Conservation (phyloP, 2,888 invertebrate genomes). For the Agrypnus murinus region DNA sequence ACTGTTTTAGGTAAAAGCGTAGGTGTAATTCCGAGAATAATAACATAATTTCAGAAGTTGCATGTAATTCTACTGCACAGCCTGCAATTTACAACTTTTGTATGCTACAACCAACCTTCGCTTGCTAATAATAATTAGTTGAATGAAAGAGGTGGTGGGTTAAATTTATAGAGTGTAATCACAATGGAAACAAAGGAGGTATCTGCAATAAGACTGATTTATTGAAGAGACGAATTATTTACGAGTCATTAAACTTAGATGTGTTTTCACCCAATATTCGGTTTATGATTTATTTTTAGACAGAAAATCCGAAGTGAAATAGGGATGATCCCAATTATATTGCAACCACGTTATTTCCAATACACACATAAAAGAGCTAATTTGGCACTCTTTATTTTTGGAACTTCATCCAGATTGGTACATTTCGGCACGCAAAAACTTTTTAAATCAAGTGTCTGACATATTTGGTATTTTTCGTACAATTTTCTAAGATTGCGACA, state of each 20-base stretch:
- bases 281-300: too few relatives aligned
- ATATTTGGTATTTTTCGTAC: too few relatives aligned
- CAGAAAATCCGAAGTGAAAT: too few relatives aligned
- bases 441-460: too few relatives aligned
- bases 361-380: too few relatives aligned
- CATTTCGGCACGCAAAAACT: too few relatives aligned
- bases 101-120: not conserved
- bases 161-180: constrained; percentile 11
- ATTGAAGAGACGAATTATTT: constrained; percentile 15
- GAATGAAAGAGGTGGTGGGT: not conserved
- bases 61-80: constrained; percentile 11
- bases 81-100: constrained; percentile 6
- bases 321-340: too few relatives aligned
- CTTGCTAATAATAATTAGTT: not conserved
- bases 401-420: too few relatives aligned
- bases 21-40: constrained; percentile 1
- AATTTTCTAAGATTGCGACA: too few relatives aligned
- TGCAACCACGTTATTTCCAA: too few relatives aligned
- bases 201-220: constrained; percentile 13
- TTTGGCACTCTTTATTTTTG: too few relatives aligned
- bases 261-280: constrained; percentile 6
- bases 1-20: not conserved
- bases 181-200: constrained; percentile 16
- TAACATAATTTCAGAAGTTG: not conserved
- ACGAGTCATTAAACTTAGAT: constrained; percentile 15